These are phyloP conservation scores for Tethea ocularis DNA, from an alignment of 2,888 invertebrate species.

Conservation along the genomic window DNA sequence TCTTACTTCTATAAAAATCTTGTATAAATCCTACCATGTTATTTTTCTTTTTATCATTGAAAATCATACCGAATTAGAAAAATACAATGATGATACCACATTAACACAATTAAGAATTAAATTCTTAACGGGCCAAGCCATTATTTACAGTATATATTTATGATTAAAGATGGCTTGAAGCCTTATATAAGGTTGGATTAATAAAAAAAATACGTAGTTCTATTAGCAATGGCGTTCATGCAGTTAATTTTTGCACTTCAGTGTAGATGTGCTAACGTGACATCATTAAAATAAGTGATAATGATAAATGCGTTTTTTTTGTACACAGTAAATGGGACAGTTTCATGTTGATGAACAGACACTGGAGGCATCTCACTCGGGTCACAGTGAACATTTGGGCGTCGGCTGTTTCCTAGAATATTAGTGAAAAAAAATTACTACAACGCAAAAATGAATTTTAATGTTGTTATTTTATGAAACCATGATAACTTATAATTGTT, in stretches of 20 bases:
- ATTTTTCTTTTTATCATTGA: background rate
- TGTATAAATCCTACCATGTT: too few relatives aligned
- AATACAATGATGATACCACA: background rate
- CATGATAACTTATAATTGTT: conserved; percentile 12
- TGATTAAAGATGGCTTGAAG: too few relatives aligned
- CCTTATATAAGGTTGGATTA: too few relatives aligned
- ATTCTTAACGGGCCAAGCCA: too few relatives aligned
- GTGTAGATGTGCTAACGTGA: conserved; percentile 11
- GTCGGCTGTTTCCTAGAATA: conserved; percentile 74
- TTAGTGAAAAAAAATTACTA: conserved; percentile 54
- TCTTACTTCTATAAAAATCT: too few relatives aligned
- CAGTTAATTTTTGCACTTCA: conserved; percentile 8
- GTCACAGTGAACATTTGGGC: conserved; percentile 80
- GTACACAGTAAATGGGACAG: conserved; percentile 48
- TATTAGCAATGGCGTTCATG: conserved; percentile 8
- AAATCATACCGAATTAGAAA: background rate
- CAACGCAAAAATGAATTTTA: conserved; percentile 7
- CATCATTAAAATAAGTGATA: conserved; percentile 18
- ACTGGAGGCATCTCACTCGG: conserved; percentile 56
- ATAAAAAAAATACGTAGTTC: background rate
- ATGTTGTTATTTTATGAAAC: conserved; percentile 9
- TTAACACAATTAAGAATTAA: background rate
- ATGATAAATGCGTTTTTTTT: conserved; percentile 30
- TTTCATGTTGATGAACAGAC: conserved; percentile 44
- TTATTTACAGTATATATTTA: too few relatives aligned